Percentiles rank a stretch among this genome's conserved stretches.
Conservation (phyloP, 2,113 vertebrate genomes). For the Philantomba maxwellii region DNA sequence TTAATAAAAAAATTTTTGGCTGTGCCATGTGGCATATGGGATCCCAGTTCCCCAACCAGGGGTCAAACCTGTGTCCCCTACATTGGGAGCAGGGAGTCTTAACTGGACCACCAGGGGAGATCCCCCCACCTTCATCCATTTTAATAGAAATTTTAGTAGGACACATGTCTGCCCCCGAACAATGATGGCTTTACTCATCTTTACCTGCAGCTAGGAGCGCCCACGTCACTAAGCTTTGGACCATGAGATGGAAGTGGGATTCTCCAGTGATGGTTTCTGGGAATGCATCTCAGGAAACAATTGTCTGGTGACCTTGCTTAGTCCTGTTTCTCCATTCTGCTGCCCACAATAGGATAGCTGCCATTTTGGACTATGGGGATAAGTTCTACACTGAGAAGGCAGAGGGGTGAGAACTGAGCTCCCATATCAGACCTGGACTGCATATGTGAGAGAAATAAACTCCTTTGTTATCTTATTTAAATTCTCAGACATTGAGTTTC, state of each 20-base stretch:
- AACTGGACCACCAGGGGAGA: neutral
- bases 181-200: neutral
- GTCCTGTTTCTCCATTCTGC: neutral
- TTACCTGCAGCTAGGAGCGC: neutral
- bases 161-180: accelerated
- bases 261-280: neutral
- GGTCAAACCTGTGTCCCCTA: neutral
- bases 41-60: neutral
- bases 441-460: neutral
- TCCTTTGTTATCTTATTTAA: neutral
- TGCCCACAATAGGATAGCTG: neutral
- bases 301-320: neutral
- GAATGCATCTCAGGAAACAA: neutral
- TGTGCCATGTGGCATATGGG: neutral
- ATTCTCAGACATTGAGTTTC: neutral
- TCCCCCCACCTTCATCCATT: neutral
- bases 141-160: neutral
- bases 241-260: neutral
- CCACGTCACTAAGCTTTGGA: neutral
- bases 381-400: neutral
- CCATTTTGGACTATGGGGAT: neutral
- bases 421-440: neutral
- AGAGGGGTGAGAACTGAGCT: neutral
- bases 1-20: neutral
- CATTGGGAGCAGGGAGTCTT: neutral